Percentiles rank a stretch among this genome's conserved stretches.
These are phyloP conservation scores for Austrolebias charrua DNA, from an alignment of 2,797 vertebrate species.

Conservation along the genomic window DNA sequence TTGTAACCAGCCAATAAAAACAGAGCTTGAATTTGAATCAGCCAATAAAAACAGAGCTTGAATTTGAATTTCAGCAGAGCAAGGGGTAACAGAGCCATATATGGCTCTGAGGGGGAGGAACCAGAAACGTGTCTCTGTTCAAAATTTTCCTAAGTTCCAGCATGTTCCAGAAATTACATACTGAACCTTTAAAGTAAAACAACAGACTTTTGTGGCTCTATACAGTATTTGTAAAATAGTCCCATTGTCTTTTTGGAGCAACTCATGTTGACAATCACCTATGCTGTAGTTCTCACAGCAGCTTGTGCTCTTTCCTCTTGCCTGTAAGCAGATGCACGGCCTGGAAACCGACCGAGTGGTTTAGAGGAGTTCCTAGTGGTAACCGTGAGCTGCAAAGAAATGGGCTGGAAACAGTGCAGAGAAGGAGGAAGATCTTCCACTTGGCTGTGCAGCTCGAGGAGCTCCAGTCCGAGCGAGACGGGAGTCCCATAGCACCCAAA, in stretches of 20 bases:
- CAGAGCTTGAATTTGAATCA: too few species aligned
- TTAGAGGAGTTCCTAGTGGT: conserved; percentile 31
- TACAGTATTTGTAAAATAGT: conserved; percentile 41
- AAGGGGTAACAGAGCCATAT: too few species aligned
- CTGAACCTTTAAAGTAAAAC: too few species aligned
- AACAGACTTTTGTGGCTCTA: conserved; percentile 23
- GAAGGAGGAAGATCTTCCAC: conserved; percentile 70
- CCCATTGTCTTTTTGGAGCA: conserved; percentile 35
- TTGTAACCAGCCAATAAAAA: too few species aligned
- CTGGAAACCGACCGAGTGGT: conserved; percentile 51
- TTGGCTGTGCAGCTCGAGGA: conserved; percentile 68
- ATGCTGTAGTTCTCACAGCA: conserved; percentile 59
- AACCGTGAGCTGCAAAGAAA: conserved; percentile 60
- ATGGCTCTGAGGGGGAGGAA: too few species aligned
- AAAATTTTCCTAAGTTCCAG: too few species aligned
- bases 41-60: too few species aligned
- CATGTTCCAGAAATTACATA: too few species aligned
- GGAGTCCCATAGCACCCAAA: conserved; percentile 55
- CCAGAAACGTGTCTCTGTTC: too few species aligned
- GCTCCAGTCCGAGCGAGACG: conserved; percentile 47
- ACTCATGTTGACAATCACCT: conserved; percentile 66
- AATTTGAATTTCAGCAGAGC: too few species aligned
- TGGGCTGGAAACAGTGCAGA: conserved; percentile 59
- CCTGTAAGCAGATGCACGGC: conserved; percentile 53
- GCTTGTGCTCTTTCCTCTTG: conserved; percentile 57